Conservation (phyloP, 2,888 invertebrate species). For the Bruchidius siliquastri region DNA sequence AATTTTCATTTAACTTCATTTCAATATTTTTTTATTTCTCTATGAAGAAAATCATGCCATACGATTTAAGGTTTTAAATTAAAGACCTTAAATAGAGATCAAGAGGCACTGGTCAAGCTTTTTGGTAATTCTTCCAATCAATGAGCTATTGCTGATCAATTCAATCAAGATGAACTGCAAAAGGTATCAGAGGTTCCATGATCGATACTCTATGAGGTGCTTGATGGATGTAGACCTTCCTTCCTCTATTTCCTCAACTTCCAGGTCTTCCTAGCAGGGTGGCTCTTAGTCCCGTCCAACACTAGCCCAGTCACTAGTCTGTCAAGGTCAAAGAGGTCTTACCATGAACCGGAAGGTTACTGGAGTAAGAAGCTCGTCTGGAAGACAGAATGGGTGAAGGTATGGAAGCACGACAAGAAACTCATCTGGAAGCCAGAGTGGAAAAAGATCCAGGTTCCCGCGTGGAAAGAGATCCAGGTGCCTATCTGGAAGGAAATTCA, state of each 20-base stretch:
- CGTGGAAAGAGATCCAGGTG: conserved; percentile 67
- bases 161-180: too few species aligned
- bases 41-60: too few species aligned
- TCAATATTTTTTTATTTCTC: too few species aligned
- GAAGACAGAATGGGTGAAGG: conserved; percentile 77
- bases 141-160: too few species aligned
- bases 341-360: conserved; percentile 58
- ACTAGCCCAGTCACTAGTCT: conserved; percentile 43
- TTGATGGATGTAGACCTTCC: not conserved
- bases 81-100: too few species aligned
- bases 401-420: conserved; percentile 74
- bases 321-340: conserved; percentile 54
- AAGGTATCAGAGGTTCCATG: too few species aligned
- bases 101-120: too few species aligned
- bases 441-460: conserved; percentile 62
- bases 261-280: conserved; percentile 58
- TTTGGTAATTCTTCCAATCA: too few species aligned
- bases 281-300: conserved; percentile 49
- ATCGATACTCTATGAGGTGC: too few species aligned
- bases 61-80: too few species aligned
- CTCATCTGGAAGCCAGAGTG: conserved; percentile 67
- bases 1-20: too few species aligned
- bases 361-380: conserved; percentile 80
- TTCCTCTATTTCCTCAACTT: conserved; percentile 12
- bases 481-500: conserved; percentile 76